Conservation (phyloP, 2,888 invertebrate genomes). For the Polietes domitor region DNA sequence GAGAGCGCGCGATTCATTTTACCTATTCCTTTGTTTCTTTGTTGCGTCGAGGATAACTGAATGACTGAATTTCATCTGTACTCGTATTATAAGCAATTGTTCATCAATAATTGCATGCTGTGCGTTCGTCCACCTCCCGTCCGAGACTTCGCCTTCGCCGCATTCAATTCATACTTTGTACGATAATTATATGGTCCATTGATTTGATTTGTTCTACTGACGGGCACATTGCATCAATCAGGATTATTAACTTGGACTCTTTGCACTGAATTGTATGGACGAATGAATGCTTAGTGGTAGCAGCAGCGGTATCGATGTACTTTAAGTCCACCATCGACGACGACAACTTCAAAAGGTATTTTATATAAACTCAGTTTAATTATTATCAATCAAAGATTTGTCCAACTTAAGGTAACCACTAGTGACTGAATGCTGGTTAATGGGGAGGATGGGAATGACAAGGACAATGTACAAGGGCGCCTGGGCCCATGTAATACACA, state of each 20-base stretch:
- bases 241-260: constrained; percentile 50
- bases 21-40: not conserved
- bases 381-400: constrained; percentile 21
- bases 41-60: not conserved
- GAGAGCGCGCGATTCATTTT: not conserved
- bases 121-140: not conserved
- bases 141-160: not conserved
- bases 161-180: constrained; percentile 28
- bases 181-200: constrained; percentile 54
- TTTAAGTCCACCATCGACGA: not conserved
- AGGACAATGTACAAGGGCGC: no score
- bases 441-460: no score
- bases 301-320: not conserved
- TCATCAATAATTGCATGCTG: constrained; percentile 32
- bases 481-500: no score
- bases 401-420: constrained; percentile 13
- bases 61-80: not conserved
- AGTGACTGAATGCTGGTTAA: not conserved
- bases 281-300: not conserved
- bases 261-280: not conserved
- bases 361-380: constrained; percentile 9
- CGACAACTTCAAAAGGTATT: constrained; percentile 3
- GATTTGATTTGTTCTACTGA: constrained; percentile 17
- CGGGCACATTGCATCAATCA: constrained; percentile 51
- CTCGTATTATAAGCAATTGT: not conserved